Percentiles rank a stretch among this genome's conserved stretches.
phyloP scores from a whole-genome alignment of 2,888 invertebrate genomes.

The Drymonia ruficornis region DNA sequence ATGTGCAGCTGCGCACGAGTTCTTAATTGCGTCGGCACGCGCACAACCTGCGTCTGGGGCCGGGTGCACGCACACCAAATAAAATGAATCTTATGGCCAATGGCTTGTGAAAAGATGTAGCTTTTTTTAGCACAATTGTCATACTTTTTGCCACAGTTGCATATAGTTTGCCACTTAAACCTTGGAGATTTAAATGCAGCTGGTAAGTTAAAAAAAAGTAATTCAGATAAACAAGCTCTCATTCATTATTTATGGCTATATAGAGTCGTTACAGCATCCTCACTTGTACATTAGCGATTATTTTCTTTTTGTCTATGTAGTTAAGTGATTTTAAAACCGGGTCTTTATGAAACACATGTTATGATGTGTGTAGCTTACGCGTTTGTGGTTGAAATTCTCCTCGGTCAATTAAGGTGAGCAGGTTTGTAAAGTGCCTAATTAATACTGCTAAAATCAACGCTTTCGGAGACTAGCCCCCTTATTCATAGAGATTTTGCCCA shows the following conservation, averaged over 20 bases:
- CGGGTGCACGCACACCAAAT: background rate
- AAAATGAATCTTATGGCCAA: slow-evolving; percentile 17
- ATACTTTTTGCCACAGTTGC: background rate
- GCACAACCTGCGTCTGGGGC: slow-evolving; percentile 36
- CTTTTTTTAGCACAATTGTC: background rate
- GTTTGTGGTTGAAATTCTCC: slow-evolving; percentile 32
- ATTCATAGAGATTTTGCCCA: too few species aligned
- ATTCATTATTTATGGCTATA: background rate
- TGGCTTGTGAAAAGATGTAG: slow-evolving; percentile 9
- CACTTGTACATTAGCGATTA: background rate
- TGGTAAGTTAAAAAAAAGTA: background rate
- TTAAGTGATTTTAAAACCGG: slow-evolving; percentile 7
- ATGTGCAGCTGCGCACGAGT: slow-evolving; percentile 49
- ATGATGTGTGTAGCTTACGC: slow-evolving; percentile 6
- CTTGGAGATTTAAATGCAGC: background rate
- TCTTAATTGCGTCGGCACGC: slow-evolving; percentile 55
- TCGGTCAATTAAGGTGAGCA: slow-evolving; percentile 40
- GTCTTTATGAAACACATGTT: slow-evolving; percentile 7
- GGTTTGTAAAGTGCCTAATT: slow-evolving; percentile 29
- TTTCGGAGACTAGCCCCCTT: slow-evolving; percentile 9
- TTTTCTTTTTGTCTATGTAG: slow-evolving; percentile 12
- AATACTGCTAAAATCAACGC: slow-evolving; percentile 21
- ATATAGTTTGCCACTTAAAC: background rate
- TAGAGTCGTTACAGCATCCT: background rate
- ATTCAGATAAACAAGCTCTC: background rate